Percentiles rank a stretch among this genome's conserved stretches.
These are phyloP conservation scores for Panorpa germanica DNA, from an alignment of 2,888 invertebrate species.

Conservation along the genomic window DNA sequence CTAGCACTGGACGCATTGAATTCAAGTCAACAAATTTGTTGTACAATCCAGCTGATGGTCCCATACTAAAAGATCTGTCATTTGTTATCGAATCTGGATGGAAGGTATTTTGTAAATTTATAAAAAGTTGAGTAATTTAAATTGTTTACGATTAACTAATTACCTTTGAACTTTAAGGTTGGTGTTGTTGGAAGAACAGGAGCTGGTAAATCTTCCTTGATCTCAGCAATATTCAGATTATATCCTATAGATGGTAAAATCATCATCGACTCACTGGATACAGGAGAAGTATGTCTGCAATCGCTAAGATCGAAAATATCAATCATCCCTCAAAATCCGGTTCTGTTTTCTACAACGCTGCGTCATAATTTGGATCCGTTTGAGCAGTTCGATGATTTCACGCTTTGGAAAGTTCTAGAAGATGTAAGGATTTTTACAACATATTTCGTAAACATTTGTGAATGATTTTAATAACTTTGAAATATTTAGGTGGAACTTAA, in stretches of 20 bases:
- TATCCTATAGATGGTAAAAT: slow-evolving; percentile 60
- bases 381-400: slow-evolving; percentile 46
- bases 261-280: slow-evolving; percentile 55
- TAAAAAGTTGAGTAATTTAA: too few species aligned
- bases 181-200: slow-evolving; percentile 80
- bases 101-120: too few species aligned
- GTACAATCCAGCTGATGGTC: too few species aligned
- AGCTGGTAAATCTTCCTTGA: slow-evolving; percentile 70
- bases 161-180: slow-evolving; percentile 19
- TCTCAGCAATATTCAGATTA: slow-evolving; percentile 67
- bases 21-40: too few species aligned
- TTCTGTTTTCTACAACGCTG: slow-evolving; percentile 68
- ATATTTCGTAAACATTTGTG: slow-evolving; percentile 12
- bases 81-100: too few species aligned
- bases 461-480: slow-evolving; percentile 24
- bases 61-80: too few species aligned
- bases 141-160: too few species aligned
- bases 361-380: slow-evolving; percentile 77
- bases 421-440: slow-evolving; percentile 25
- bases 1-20: too few species aligned
- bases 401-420: slow-evolving; percentile 59
- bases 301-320: slow-evolving; percentile 66
- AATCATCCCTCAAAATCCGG: slow-evolving; percentile 86
- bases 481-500: slow-evolving; percentile 51
- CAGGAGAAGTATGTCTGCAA: slow-evolving; percentile 49